A percentile compares a stretch with the other conserved stretches of the same genome.
Conservation (phyloP, 1,140 invertebrate genomes). For the Teleogryllus occipitalis region DNA sequence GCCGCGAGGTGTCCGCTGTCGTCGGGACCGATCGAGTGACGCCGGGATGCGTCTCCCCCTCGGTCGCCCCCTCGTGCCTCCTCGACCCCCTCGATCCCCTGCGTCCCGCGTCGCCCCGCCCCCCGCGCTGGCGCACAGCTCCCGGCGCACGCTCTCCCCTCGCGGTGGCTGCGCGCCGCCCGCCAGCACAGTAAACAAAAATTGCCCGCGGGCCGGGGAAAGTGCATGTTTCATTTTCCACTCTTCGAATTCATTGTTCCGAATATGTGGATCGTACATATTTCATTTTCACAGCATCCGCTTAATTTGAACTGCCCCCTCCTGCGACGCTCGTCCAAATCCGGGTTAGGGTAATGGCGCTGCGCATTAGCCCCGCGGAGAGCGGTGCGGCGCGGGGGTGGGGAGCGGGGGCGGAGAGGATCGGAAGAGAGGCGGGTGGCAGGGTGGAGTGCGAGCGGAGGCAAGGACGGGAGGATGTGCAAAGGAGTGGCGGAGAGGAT, state of each 20-base stretch:
- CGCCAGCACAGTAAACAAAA: background rate
- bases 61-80: background rate
- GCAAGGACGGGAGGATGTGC: background rate
- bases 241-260: conserved; percentile 3
- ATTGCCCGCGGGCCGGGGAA: background rate
- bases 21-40: background rate
- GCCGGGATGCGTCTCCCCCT: background rate
- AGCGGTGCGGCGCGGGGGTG: background rate
- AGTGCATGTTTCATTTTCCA: conserved; percentile 1
- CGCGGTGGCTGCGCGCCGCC: too few species aligned
- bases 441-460: background rate
- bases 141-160: background rate
- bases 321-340: background rate
- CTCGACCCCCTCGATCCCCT: background rate
- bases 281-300: background rate
- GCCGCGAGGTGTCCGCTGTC: background rate
- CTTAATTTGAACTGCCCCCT: background rate
- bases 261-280: conserved; percentile 4
- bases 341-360: background rate
- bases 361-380: background rate
- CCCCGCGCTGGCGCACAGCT: background rate
- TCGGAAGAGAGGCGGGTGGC: background rate
- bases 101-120: background rate
- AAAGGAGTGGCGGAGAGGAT: background rate
- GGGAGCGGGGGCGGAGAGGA: background rate